A percentile compares a stretch with the other conserved stretches of the same genome.
These are phyloP conservation scores for Cariama cristata DNA, from an alignment of 2,113 vertebrate species.

Conservation along the genomic window DNA sequence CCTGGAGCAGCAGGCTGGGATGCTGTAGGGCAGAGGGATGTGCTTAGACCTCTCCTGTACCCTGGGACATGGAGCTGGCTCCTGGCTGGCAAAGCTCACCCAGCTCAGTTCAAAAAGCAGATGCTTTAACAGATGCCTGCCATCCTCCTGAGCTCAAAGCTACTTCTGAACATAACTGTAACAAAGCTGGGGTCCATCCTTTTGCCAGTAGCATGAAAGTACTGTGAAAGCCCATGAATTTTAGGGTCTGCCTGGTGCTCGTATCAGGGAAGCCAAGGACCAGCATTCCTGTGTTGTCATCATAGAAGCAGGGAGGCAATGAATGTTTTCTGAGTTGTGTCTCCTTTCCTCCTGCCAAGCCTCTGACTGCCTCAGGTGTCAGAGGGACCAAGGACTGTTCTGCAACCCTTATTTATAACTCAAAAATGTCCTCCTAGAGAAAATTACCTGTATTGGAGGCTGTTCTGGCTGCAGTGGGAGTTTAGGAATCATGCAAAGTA, in stretches of 20 bases:
- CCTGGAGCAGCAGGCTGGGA: background rate
- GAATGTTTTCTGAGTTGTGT: background rate
- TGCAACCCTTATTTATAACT: background rate
- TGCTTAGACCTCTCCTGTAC: background rate
- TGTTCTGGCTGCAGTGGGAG: background rate
- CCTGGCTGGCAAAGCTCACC: background rate
- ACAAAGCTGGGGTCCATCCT: background rate
- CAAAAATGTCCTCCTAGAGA: background rate
- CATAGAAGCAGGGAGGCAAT: background rate
- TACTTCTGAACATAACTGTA: background rate
- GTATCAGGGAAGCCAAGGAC: background rate
- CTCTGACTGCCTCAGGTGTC: rapidly evolving
- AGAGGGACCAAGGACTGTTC: background rate
- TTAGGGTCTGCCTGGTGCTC: background rate
- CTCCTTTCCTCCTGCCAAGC: background rate
- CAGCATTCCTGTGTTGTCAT: background rate
- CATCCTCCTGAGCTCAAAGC: background rate
- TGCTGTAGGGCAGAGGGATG: background rate
- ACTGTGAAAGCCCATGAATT: background rate
- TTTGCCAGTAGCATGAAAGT: background rate
- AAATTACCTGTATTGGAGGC: background rate
- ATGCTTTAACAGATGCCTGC: background rate
- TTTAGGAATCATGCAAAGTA: background rate
- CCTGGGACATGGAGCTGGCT: background rate
- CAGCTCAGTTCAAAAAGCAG: background rate